A percentile compares a stretch with the other conserved stretches of the same genome.
Conservation (phyloP, 2,113 vertebrate genomes). For the Mastomys coucha region DNA sequence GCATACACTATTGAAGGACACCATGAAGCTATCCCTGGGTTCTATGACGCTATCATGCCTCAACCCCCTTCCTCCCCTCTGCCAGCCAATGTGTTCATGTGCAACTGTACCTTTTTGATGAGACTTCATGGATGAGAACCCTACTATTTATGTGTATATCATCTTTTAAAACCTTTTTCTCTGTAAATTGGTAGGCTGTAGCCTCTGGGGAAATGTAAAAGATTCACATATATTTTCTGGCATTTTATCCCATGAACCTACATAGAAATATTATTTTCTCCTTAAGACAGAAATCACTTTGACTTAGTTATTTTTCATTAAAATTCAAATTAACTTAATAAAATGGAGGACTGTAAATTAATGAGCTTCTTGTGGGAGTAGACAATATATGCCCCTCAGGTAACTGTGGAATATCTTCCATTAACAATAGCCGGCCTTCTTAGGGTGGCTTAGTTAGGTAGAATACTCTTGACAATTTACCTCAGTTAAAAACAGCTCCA, state of each 20-base stretch:
- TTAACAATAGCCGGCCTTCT: slow-evolving; percentile 68
- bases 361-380: slow-evolving; percentile 82
- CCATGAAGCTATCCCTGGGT: neutral
- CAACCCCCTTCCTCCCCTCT: neutral
- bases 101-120: neutral
- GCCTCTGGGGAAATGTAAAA: slow-evolving; percentile 47
- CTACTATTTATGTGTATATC: neutral
- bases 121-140: slow-evolving; percentile 4
- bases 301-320: slow-evolving; percentile 83
- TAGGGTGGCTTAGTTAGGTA: slow-evolving; percentile 19
- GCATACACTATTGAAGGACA: neutral
- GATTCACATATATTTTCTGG: neutral
- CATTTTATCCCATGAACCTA: neutral
- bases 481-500: neutral
- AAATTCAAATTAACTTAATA: slow-evolving; percentile 89
- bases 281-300: slow-evolving; percentile 68
- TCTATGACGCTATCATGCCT: too few relatives aligned
- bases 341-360: slow-evolving; percentile 86
- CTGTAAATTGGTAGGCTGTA: neutral
- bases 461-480: neutral
- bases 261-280: slow-evolving; percentile 50
- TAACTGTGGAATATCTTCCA: slow-evolving; percentile 69
- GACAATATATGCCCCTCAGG: slow-evolving; percentile 76
- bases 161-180: slow-evolving; percentile 19
- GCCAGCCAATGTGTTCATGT: neutral